A percentile compares a stretch with the other conserved stretches of the same genome.
Evolutionary conservation across 2,113 vertebrate genomes (phyloP).

Genomic region (Raja brachyura): DNA sequence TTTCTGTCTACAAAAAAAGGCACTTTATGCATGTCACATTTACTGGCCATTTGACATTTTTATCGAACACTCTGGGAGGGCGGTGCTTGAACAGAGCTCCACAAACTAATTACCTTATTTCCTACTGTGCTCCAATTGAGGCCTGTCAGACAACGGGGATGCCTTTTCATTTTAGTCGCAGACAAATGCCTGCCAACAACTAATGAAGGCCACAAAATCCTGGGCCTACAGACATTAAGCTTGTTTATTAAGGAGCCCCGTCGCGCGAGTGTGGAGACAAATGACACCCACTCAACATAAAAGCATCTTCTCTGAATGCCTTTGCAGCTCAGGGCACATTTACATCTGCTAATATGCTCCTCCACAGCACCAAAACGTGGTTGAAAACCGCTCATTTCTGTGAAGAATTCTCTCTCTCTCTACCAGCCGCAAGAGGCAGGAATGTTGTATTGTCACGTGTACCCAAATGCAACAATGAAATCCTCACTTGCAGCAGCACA

Average conservation of each 20-base stretch:
- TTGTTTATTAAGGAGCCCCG: not conserved
- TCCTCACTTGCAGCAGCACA: too few species aligned
- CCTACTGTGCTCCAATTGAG: not conserved
- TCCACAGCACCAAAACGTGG: not conserved
- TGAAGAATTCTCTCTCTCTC: too few species aligned
- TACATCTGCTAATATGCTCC: not conserved
- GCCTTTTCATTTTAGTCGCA: not conserved
- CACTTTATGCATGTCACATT: too few species aligned
- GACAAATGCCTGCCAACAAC: not conserved
- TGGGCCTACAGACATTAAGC: not conserved
- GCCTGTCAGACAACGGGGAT: not conserved
- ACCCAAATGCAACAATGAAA: too few species aligned
- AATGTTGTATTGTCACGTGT: too few species aligned
- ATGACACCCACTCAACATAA: not conserved
- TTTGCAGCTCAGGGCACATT: not conserved
- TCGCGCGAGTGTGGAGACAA: not conserved
- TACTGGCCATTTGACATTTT: not conserved
- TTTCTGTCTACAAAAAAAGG: too few species aligned
- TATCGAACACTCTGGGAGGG: not conserved
- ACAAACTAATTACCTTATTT: slow-evolving; percentile 12
- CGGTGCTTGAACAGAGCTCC: not conserved
- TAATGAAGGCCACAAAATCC: not conserved
- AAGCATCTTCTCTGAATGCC: not conserved
- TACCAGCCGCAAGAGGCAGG: too few species aligned
- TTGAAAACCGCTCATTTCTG: not conserved